Evolutionary conservation across 1,140 invertebrate species (phyloP), one percentile per base, ranked within the genome.

Genomic region (Pseudomyrmex gracilis): DNA sequence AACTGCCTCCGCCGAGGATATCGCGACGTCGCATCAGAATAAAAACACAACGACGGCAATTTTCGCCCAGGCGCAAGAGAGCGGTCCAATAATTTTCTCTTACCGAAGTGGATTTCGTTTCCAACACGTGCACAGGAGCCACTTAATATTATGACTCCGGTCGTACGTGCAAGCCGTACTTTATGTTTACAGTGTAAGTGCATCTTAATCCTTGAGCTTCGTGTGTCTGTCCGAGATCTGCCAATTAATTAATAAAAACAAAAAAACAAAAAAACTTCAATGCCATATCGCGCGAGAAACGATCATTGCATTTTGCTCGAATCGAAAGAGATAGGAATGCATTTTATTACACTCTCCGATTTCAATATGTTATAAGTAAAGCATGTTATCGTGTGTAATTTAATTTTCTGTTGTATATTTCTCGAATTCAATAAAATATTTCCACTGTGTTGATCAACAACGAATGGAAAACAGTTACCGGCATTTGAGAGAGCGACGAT

Each of bases 61-160:
- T 85, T 84, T 85, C 51, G 13, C 64, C 43, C 5, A 4, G n/a
- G 10, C 13, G 60, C 63, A 61, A 17, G 34, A 34, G 34, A 83
- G 53, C 34, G 63, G 49, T 58, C 53, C 60, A 68, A 83, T 83
- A 83, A 83, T 83, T 77, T 83, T 77, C 61, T 68, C 61, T 60
- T 47, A 66, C 77, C 68, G 43, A 73, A 43, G 68, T 51, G 47
- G 77, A 73, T 82, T 82, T 82, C 47, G 51, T 68, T 78, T 53
- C 12, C 51, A 57, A 45, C 60, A 45, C n/a, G 77, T 73, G 67
- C 53, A 71, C 55, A 24, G 67, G 3, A 82, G 77, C 77, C 67
- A 73, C 57, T 82, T 82, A 73, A 77, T 77, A 67, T 77, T 77
- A 77, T 55, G 74, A 17, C 34, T 49, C 58, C 12, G 58, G 2